Base-by-base conservation (phyloP, 2,113 vertebrate genomes). In the Suncus etruscus region DNA sequence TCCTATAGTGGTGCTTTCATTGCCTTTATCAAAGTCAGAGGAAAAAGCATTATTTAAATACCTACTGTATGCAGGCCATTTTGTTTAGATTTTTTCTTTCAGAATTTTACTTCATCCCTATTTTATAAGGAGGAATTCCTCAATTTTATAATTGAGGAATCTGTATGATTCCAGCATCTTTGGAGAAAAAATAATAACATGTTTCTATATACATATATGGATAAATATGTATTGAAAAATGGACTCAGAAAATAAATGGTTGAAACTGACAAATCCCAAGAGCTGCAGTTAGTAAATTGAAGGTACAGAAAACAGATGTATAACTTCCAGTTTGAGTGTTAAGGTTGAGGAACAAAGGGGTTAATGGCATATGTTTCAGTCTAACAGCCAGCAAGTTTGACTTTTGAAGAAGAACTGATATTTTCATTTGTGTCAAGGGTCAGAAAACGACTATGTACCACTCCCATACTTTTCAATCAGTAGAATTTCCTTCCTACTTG, bases 61-160 rank as follows among this genome's bases (percentile, higher is more conserved):
- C 68, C 92, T 95, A 94, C 93, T 94, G 22, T 83, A 86, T 80
- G 86, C n/a, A 50, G 32, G 12, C 25, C 65, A 70, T 39, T 90
- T 74, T 90, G 25, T 58, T 70, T 74, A 63, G 51, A 65, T 11
- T 83, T 94, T 94, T 86, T 76, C 32, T 86, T 16, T 27, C 2
- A 51, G 15, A 90, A 80, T 87, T 20, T 3, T 47, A 15, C 4
- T 85, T 20, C 45, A 70, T 65, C 3, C 39, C 7, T 78, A 5
- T 78, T 74, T 39, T 65, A 83, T 61, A 94, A 83, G n/a, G n/a
- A n/a, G n/a, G n/a, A n/a, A n/a, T n/a, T n/a, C n/a, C n/a, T n/a
- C n/a, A n/a, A 70, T 79, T 50, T 39, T 15, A 14, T 4, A 8
- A 47, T 45, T 81, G 48, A 22, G 32, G 2, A 3, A 1, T 83